Conservation (phyloP, 1,140 invertebrate species). For the Dendrolimus kikuchii region DNA sequence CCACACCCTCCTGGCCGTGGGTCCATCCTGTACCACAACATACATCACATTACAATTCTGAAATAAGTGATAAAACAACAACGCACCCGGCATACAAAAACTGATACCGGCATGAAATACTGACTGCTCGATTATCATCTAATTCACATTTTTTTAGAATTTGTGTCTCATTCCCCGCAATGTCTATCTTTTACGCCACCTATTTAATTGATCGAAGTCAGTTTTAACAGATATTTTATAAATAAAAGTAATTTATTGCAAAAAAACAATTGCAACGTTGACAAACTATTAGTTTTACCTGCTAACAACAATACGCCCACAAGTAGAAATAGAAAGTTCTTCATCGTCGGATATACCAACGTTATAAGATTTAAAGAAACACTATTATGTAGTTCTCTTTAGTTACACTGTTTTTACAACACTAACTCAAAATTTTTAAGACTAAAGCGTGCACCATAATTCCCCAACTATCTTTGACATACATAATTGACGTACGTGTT, state of each 20-base stretch:
- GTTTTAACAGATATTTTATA: neutral
- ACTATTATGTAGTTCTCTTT: slow-evolving; percentile 3
- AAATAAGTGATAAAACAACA: too few species aligned
- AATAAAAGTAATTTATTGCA: slow-evolving; percentile 2
- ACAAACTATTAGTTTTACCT: slow-evolving; percentile 29
- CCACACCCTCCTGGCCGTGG: slow-evolving; percentile 28
- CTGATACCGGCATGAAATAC: neutral
- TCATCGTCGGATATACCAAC: slow-evolving; percentile 28
- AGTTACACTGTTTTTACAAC: slow-evolving; percentile 1
- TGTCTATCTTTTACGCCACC: neutral
- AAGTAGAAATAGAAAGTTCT: slow-evolving; percentile 38
- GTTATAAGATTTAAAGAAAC: neutral
- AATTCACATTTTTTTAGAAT: neutral
- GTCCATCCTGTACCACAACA: slow-evolving; percentile 33
- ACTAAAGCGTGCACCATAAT: neutral
- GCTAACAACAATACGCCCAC: slow-evolving; percentile 38
- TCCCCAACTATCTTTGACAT: too few species aligned
- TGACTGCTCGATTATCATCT: neutral
- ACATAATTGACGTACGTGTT: neutral
- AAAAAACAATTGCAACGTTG: slow-evolving; percentile 9
- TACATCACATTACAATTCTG: neutral
- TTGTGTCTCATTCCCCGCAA: neutral
- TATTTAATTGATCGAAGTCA: slow-evolving; percentile 3
- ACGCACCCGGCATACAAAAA: too few species aligned
- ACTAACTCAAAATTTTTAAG: slow-evolving; percentile 2